These are phyloP conservation scores for Asbolus verrucosus DNA, from an alignment of 1,140 invertebrate species.

Conservation along the genomic window DNA sequence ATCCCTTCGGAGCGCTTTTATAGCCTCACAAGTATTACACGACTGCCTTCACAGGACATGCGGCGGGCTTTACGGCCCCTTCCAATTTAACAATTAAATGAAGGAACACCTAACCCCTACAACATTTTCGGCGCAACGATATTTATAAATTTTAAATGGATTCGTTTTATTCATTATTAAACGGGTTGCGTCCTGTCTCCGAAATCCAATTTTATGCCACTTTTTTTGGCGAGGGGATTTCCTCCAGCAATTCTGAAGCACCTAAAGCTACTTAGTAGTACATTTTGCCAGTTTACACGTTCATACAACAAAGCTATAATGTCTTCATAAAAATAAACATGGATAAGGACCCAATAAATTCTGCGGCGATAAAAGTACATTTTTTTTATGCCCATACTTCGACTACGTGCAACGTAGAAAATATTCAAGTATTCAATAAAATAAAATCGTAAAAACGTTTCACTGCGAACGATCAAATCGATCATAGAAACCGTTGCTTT, in stretches of 20 bases:
- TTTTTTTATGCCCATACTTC: constrained; percentile 7
- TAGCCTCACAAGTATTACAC: constrained; percentile 44
- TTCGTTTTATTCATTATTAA: constrained; percentile 10
- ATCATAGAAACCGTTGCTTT: constrained; percentile 26
- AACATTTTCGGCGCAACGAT: not conserved
- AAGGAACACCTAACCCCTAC: constrained; percentile 22
- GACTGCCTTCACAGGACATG: constrained; percentile 43
- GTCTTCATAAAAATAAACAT: constrained; percentile 32
- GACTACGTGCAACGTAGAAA: constrained; percentile 4
- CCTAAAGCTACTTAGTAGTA: constrained; percentile 30
- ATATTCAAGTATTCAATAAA: constrained; percentile 39
- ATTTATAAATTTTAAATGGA: constrained; percentile 15
- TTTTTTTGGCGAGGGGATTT: not conserved
- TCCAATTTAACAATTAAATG: constrained; percentile 42
- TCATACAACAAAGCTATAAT: constrained; percentile 6
- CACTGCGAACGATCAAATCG: constrained; percentile 21
- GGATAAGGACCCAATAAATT: constrained; percentile 27
- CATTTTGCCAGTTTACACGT: constrained; percentile 26
- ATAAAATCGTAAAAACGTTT: constrained; percentile 12
- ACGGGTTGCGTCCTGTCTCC: too few relatives aligned
- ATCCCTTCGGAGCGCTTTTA: constrained; percentile 45
- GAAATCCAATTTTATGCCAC: constrained; percentile 2
- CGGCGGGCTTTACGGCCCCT: constrained; percentile 41
- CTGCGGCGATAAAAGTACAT: constrained; percentile 22
- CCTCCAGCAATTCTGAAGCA: not conserved